Conservation (phyloP, 2,888 invertebrate genomes). For the Hecatera dysodea region DNA sequence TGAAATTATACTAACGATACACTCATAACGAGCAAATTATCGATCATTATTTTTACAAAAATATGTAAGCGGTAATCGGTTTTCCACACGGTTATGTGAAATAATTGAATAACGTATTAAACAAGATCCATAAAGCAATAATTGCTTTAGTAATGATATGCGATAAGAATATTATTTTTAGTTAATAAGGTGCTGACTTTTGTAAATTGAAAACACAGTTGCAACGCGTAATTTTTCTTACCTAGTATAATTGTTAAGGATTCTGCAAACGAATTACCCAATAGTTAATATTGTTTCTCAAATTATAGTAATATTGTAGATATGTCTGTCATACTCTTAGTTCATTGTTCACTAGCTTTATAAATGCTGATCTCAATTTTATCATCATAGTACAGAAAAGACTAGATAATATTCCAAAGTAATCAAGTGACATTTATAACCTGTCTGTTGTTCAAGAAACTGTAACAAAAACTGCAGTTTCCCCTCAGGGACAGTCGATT, state of each 20-base stretch:
- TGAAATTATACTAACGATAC: slow-evolving; percentile 55
- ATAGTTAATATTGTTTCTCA: background rate
- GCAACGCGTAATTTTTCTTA: background rate
- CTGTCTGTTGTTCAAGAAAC: slow-evolving; percentile 7
- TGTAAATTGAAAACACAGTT: slow-evolving; percentile 18
- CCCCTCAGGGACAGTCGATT: slow-evolving; percentile 6
- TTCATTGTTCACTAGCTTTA: too few species aligned
- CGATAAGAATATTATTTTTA: slow-evolving; percentile 48
- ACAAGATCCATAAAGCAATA: slow-evolving; percentile 50
- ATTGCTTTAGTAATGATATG: slow-evolving; percentile 52
- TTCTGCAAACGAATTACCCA: background rate
- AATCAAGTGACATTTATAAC: slow-evolving; percentile 14
- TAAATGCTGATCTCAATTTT: background rate
- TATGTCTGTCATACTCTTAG: too few species aligned
- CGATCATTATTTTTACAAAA: slow-evolving; percentile 60
- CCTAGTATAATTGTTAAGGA: background rate
- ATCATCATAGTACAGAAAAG: background rate
- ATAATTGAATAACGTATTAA: slow-evolving; percentile 57
- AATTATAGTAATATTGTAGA: too few species aligned
- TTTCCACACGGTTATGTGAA: slow-evolving; percentile 49
- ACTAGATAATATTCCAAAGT: background rate
- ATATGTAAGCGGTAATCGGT: slow-evolving; percentile 57
- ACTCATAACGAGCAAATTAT: slow-evolving; percentile 55
- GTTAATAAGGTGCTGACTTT: slow-evolving; percentile 32
- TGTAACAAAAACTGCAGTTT: slow-evolving; percentile 29